Evolutionary conservation across 37 sponge, comb jelly and placozoan species (phyloP).

Genomic region (Ephydatia muelleri): DNA sequence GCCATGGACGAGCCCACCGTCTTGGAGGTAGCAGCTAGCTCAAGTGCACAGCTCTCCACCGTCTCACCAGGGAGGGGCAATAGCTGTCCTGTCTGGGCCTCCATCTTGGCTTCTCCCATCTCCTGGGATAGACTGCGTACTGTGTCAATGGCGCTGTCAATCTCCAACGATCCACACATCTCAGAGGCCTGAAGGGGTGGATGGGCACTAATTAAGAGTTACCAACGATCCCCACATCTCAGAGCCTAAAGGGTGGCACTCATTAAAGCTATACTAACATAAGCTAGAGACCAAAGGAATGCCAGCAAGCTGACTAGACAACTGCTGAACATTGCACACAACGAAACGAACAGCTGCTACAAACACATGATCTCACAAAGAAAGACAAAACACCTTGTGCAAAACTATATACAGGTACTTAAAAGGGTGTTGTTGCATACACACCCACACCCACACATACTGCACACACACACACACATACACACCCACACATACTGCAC

Average conservation of each 20-base stretch:
- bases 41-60: slow-evolving; percentile 86
- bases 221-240: background rate
- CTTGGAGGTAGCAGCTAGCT: slow-evolving; percentile 91
- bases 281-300: background rate
- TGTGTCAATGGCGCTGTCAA: slow-evolving; percentile 87
- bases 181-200: slow-evolving; percentile 76
- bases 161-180: slow-evolving; percentile 91
- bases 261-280: no score
- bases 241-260: no score
- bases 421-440: no score
- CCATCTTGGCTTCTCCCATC: slow-evolving; percentile 53
- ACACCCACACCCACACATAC: no score
- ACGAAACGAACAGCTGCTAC: no score
- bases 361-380: background rate
- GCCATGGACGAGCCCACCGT: slow-evolving; percentile 98
- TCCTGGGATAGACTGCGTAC: slow-evolving; percentile 64
- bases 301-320: background rate
- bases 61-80: slow-evolving; percentile 79
- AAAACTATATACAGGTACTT: no score
- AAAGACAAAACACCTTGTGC: background rate
- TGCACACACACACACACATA: no score
- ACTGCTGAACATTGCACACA: no score
- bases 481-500: no score
- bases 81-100: slow-evolving; percentile 57
- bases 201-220: background rate